phyloP scores from a whole-genome alignment of 2,113 vertebrate species.

The Semnopithecus entellus region DNA sequence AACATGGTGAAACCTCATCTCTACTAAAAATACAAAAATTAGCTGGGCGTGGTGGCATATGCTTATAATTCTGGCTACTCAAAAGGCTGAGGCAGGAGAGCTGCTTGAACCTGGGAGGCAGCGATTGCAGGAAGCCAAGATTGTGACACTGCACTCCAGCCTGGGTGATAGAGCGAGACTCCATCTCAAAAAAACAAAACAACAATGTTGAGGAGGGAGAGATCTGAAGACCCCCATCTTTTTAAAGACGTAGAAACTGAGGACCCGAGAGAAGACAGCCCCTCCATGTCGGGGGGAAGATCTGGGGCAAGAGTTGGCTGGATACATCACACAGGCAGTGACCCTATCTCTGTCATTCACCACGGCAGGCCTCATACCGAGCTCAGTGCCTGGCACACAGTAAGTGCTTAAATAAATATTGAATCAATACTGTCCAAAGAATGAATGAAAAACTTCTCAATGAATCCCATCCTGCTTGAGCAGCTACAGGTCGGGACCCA shows the following conservation, averaged over 20 bases:
- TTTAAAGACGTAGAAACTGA: background rate
- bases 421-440: background rate
- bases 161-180: too few species aligned
- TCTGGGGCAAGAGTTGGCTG: background rate
- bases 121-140: too few species aligned
- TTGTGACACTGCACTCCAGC: too few species aligned
- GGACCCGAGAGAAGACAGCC: background rate
- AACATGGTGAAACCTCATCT: too few species aligned
- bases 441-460: background rate
- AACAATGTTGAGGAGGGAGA: background rate
- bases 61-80: too few species aligned
- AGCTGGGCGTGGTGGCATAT: too few species aligned
- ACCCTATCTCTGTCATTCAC: background rate
- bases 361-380: rapidly evolving
- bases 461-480: background rate
- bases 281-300: background rate
- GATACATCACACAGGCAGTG: background rate
- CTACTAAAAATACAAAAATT: too few species aligned
- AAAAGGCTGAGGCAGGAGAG: too few species aligned
- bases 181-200: too few species aligned
- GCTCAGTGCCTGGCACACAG: background rate
- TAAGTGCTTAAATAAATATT: background rate
- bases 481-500: background rate
- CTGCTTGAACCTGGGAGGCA: too few species aligned
- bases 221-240: background rate